These are phyloP conservation scores for Aeoliscus strigatus DNA, from an alignment of 2,797 vertebrate species.

Conservation along the genomic window DNA sequence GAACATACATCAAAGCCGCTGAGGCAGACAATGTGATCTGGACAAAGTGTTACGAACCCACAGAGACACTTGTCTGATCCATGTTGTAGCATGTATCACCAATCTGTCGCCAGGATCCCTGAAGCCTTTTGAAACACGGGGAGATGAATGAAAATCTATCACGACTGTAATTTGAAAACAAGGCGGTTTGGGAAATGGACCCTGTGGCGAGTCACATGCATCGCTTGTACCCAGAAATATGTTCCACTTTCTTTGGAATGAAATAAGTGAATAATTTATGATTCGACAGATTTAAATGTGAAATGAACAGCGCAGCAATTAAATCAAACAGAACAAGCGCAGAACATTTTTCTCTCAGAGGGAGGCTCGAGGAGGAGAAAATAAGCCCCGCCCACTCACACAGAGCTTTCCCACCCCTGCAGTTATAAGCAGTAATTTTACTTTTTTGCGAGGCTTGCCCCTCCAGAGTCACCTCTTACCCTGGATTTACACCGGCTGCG, in stretches of 20 bases:
- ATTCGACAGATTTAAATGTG: slow-evolving; percentile 54
- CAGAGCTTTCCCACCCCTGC: too few species aligned
- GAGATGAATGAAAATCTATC: slow-evolving; percentile 39
- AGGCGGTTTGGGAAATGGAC: slow-evolving; percentile 15
- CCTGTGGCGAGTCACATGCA: slow-evolving; percentile 26
- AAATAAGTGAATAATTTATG: slow-evolving; percentile 68
- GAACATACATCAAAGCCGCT: slow-evolving; percentile 45
- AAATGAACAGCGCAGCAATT: slow-evolving; percentile 5
- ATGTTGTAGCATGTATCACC: slow-evolving; percentile 19
- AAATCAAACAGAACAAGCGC: slow-evolving; percentile 21
- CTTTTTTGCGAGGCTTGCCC: too few species aligned
- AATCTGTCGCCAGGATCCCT: slow-evolving; percentile 46
- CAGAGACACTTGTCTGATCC: slow-evolving; percentile 28
- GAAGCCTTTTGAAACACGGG: slow-evolving; percentile 24
- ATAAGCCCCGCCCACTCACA: too few species aligned
- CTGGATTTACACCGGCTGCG: too few species aligned
- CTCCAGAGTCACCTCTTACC: too few species aligned
- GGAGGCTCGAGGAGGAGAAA: too few species aligned
- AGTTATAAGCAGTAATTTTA: too few species aligned
- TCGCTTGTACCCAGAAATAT: slow-evolving; percentile 37
- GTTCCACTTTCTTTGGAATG: slow-evolving; percentile 48
- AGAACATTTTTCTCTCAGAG: too few species aligned
- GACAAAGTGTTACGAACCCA: slow-evolving; percentile 26
- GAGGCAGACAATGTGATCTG: slow-evolving; percentile 41
- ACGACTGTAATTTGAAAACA: slow-evolving; percentile 42